Conservation (phyloP, 2,113 vertebrate species). For the Chionomys nivalis region DNA sequence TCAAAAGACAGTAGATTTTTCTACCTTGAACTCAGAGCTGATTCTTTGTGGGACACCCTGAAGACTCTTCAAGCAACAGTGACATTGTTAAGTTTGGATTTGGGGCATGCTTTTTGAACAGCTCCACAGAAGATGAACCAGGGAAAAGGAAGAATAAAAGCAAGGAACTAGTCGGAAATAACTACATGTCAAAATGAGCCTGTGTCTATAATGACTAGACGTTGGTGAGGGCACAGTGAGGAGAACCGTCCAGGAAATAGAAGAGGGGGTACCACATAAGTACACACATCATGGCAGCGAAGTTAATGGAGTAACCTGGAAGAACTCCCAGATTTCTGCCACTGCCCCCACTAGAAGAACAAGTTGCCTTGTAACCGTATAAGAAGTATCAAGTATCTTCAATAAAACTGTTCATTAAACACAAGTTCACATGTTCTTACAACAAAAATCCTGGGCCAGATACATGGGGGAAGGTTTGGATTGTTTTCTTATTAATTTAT, state of each 20-base stretch:
- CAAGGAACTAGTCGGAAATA: not conserved
- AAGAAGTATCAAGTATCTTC: constrained; percentile 27
- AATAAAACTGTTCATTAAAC: constrained; percentile 36
- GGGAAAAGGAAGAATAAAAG: not conserved
- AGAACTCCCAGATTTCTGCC: not conserved
- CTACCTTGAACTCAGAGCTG: not conserved
- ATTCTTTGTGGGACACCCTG: not conserved
- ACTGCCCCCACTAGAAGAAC: not conserved
- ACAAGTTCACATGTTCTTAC: not conserved
- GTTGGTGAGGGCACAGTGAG: not conserved
- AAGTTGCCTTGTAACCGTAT: not conserved
- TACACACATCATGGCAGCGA: not conserved
- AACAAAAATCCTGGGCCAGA: constrained; percentile 9
- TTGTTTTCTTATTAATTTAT: constrained; percentile 12
- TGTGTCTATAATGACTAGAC: not conserved
- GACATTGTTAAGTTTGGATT: not conserved
- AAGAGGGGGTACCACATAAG: not conserved
- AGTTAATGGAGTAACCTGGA: not conserved
- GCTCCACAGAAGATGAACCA: not conserved
- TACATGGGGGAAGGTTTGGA: not conserved
- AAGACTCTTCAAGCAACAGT: not conserved
- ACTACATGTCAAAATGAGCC: not conserved
- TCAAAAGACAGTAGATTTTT: constrained; percentile 8
- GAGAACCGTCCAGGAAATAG: not conserved
- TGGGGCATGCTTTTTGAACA: not conserved